Conservation (phyloP, 92 coral and sea anemone genomes). For the Muricea muricata region DNA sequence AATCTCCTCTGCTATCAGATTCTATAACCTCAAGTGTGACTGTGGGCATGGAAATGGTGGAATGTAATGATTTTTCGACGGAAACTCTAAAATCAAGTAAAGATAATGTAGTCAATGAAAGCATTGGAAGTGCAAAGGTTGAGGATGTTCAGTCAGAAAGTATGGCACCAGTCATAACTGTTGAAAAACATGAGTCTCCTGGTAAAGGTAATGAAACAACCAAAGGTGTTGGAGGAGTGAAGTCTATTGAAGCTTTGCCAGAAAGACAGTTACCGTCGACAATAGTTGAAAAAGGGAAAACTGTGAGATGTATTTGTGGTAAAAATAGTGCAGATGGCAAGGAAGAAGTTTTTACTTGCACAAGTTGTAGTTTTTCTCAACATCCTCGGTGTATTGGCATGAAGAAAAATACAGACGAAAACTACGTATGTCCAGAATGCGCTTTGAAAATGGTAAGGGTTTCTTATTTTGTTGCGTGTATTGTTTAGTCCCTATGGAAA, state of each 20-base stretch:
- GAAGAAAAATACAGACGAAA: slow-evolving; percentile 4
- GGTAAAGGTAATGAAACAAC: too few relatives aligned
- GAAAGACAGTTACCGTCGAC: background rate
- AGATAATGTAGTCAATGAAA: background rate
- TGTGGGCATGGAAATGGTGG: background rate
- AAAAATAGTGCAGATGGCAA: slow-evolving; percentile 20
- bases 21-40: background rate
- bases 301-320: slow-evolving; percentile 83
- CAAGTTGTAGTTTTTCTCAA: slow-evolving; percentile 62
- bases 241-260: background rate
- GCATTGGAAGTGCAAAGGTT: background rate
- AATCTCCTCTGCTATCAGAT: background rate
- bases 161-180: background rate
- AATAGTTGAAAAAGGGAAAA: background rate
- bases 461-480: too few relatives aligned
- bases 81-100: background rate
- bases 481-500: too few relatives aligned
- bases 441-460: slow-evolving; percentile 45
- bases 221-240: background rate
- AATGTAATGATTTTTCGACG: background rate
- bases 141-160: background rate
- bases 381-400: slow-evolving; percentile 73
- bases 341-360: slow-evolving; percentile 70
- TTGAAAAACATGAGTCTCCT: too few relatives aligned
- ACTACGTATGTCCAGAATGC: slow-evolving; percentile 54